Conservation (phyloP, 2,888 invertebrate genomes). For the Tiliacea aurago region DNA sequence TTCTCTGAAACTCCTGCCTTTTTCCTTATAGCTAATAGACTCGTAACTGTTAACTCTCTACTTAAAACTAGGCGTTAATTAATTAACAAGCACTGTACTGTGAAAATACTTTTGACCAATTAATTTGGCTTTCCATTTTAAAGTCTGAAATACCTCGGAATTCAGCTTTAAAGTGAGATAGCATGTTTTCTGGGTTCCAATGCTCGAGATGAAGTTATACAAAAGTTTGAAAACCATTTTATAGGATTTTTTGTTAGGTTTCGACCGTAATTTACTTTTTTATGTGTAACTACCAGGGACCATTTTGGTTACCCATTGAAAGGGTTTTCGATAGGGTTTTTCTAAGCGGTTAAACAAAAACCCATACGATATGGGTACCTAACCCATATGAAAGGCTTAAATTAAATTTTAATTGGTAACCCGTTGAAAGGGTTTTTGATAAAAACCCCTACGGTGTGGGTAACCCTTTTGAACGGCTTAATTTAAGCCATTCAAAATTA, state of each 20-base stretch:
- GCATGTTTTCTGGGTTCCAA: background rate
- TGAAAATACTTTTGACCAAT: constrained; percentile 23
- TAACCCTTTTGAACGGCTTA: too few relatives aligned
- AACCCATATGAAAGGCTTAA: too few relatives aligned
- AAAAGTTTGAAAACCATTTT: background rate
- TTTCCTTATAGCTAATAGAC: constrained; percentile 59
- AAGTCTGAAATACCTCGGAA: constrained; percentile 28
- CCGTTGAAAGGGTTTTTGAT: too few relatives aligned
- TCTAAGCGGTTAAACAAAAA: too few relatives aligned
- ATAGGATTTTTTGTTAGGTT: background rate
- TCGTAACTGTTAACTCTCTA: constrained; percentile 56
- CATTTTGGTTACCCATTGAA: too few relatives aligned
- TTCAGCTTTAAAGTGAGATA: constrained; percentile 7
- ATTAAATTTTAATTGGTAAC: too few relatives aligned
- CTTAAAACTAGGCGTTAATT: constrained; percentile 60
- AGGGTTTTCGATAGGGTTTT: too few relatives aligned
- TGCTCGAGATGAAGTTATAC: background rate
- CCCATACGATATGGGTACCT: too few relatives aligned
- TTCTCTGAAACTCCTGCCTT: constrained; percentile 56
- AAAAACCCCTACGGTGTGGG: too few relatives aligned
- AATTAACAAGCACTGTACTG: constrained; percentile 48
- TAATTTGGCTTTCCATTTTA: constrained; percentile 39
- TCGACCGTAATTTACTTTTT: background rate
- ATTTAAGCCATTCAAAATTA: too few relatives aligned
- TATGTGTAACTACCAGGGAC: background rate